A percentile compares a stretch with the other conserved stretches of the same genome.
These are phyloP conservation scores for Acleris emargana DNA, from an alignment of 2,888 invertebrate genomes.

Conservation along the genomic window DNA sequence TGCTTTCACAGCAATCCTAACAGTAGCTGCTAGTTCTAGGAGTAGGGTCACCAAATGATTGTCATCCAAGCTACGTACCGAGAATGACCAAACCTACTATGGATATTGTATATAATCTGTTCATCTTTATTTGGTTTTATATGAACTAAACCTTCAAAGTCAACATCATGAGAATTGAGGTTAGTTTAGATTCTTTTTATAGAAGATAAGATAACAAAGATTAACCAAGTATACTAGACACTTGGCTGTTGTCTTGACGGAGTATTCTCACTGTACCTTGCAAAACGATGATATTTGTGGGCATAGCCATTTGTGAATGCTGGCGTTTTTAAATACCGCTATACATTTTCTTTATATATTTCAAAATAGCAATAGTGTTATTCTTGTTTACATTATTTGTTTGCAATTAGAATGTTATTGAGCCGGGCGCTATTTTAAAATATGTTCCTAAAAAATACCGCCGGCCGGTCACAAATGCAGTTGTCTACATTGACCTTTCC, in stretches of 20 bases:
- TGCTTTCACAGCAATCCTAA: slow-evolving; percentile 13
- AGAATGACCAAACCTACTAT: too few relatives aligned
- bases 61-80: background rate
- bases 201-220: too few relatives aligned
- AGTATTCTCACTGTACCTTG: background rate
- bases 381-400: slow-evolving; percentile 9
- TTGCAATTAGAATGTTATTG: slow-evolving; percentile 11
- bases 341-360: slow-evolving; percentile 3
- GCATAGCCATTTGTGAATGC: slow-evolving; percentile 1
- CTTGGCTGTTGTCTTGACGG: too few relatives aligned
- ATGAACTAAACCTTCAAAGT: too few relatives aligned
- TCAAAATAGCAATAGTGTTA: slow-evolving; percentile 8
- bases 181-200: too few relatives aligned
- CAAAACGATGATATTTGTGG: background rate
- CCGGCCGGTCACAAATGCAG: slow-evolving; percentile 16
- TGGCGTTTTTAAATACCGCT: background rate
- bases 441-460: background rate
- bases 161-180: too few relatives aligned
- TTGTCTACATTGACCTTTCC: background rate
- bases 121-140: too few relatives aligned
- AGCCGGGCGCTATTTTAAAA: slow-evolving; percentile 26
- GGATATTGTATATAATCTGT: too few relatives aligned
- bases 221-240: too few relatives aligned
- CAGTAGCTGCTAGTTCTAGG: slow-evolving; percentile 4
- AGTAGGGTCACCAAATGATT: background rate